Conservation (phyloP, 1,140 invertebrate genomes). For the Meloidogyne chitwoodi region DNA sequence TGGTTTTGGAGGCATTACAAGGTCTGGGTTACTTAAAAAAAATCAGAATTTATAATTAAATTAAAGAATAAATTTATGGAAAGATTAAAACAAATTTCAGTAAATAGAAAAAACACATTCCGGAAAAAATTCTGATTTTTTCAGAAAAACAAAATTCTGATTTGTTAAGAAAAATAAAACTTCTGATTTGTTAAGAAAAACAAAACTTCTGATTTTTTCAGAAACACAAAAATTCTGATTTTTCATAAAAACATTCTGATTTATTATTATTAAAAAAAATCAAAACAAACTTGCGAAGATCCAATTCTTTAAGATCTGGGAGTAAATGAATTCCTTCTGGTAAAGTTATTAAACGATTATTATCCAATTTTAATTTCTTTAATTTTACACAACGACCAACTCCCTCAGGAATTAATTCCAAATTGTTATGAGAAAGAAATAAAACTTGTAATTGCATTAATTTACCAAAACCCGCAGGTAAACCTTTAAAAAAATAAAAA, state of each 20-base stretch:
- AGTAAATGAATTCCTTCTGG: conserved; percentile 94
- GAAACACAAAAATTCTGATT: background rate
- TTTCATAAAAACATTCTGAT: background rate
- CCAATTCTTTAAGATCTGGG: conserved; percentile 70
- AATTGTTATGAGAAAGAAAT: conserved; percentile 86
- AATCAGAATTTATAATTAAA: conserved; percentile 4
- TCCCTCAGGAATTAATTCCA: conserved; percentile 98
- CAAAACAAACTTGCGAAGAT: conserved; percentile 53
- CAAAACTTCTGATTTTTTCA: too few species aligned
- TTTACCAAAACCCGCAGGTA: conserved; percentile 95
- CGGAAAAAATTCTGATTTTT: too few species aligned
- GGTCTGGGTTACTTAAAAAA: conserved; percentile 74
- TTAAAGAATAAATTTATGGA: background rate
- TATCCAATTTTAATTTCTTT: conserved; percentile 86
- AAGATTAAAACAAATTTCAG: too few species aligned
- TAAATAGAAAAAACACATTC: too few species aligned
- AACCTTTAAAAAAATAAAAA: conserved; percentile 66
- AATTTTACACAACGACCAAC: conserved; percentile 90
- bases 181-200: too few species aligned
- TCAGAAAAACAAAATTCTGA: too few species aligned
- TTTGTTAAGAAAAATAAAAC: too few species aligned
- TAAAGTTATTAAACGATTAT: conserved; percentile 87
- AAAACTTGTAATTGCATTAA: conserved; percentile 86
- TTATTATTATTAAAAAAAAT: too few species aligned
- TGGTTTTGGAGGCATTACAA: conserved; percentile 96